phyloP scores from a whole-genome alignment of 2,113 vertebrate species.

The Tragelaphus buxtoni region DNA sequence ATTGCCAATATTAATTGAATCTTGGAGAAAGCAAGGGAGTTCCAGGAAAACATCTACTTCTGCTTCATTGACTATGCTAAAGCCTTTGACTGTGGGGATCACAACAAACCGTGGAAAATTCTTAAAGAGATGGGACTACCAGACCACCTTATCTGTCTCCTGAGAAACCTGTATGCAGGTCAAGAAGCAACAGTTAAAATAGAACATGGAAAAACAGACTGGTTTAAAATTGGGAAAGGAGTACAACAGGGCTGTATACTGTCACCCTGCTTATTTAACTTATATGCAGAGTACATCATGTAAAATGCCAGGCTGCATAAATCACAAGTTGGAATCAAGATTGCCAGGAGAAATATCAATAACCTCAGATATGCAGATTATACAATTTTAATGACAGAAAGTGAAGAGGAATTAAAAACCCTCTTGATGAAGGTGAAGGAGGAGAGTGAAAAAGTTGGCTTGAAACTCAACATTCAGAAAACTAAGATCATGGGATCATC shows the following conservation, averaged over 20 bases:
- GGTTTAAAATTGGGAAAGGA: neutral
- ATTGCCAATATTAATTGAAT: neutral
- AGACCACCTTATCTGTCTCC: neutral
- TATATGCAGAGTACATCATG: neutral
- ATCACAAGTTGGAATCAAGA: neutral
- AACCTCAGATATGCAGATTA: neutral
- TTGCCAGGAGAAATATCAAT: neutral
- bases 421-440: neutral
- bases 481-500: neutral
- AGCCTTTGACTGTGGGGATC: neutral
- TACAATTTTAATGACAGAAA: neutral
- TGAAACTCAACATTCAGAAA: neutral
- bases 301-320: neutral
- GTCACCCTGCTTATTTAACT: neutral
- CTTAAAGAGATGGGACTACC: neutral
- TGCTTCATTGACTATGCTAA: neutral
- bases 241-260: neutral
- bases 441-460: neutral
- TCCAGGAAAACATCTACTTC: neutral
- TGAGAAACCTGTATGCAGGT: neutral
- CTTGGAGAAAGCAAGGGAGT: neutral
- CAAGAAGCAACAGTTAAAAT: neutral
- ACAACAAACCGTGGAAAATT: neutral
- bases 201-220: neutral
- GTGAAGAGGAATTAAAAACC: neutral